Evolutionary conservation across 2,888 invertebrate species (phyloP).

Genomic region (Helicoverpa assulta): DNA sequence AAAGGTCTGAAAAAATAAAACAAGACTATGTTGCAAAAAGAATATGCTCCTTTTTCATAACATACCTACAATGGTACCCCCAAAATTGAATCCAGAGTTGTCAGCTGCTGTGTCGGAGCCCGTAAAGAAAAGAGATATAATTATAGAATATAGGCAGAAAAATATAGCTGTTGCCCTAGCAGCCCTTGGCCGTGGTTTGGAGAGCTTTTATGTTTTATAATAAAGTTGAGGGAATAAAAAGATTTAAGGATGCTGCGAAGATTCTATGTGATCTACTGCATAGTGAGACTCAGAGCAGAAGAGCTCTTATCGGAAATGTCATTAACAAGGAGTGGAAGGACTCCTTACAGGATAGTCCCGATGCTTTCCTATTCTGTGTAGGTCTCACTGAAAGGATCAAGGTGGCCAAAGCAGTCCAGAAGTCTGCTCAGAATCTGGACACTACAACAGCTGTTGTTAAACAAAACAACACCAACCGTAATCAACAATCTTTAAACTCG

Average conservation of each 20-base stretch:
- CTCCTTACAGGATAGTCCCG: not conserved
- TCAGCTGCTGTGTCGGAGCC: not conserved
- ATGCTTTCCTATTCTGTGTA: conserved; percentile 8
- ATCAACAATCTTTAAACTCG: conserved; percentile 14
- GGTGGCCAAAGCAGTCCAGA: conserved; percentile 5
- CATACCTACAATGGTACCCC: too few relatives aligned
- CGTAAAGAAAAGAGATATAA: not conserved
- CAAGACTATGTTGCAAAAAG: too few relatives aligned
- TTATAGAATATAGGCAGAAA: not conserved
- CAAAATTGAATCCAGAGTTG: too few relatives aligned
- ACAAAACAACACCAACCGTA: conserved; percentile 14
- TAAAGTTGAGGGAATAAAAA: conserved; percentile 11
- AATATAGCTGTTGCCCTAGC: conserved; percentile 11
- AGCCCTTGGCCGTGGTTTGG: conserved; percentile 5
- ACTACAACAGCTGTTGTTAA: not conserved
- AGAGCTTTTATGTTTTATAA: conserved; percentile 15
- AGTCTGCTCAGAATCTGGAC: conserved; percentile 7
- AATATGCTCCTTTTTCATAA: too few relatives aligned
- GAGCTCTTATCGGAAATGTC: not conserved
- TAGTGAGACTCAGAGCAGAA: conserved; percentile 14
- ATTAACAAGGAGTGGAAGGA: conserved; percentile 6
- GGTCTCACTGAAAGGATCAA: conserved; percentile 10
- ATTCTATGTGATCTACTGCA: conserved; percentile 7
- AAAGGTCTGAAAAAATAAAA: conserved; percentile 10
- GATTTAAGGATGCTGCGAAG: conserved; percentile 10